Evolutionary conservation across 1,140 invertebrate genomes (phyloP), one percentile per base, ranked within the genome.

Genomic region (Calycopis cecrops): DNA sequence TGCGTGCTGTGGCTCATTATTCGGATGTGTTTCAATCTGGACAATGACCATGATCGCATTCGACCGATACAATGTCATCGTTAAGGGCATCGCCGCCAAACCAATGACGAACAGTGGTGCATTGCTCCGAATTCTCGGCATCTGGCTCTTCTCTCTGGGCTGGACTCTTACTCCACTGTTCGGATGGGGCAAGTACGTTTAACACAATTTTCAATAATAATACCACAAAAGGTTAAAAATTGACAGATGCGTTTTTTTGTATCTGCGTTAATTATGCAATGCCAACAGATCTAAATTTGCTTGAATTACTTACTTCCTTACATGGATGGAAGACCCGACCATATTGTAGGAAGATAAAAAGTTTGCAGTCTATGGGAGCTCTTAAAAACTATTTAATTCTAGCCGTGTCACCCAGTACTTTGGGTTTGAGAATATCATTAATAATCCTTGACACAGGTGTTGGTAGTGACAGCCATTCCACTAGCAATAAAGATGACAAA

Each of bases 21-120:
- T 93, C 65, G 95, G 95, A 48, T 93, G 94, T 76, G 91, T 90
- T 59, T 96, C 95, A 35, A 96, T 97, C 65, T 95, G 94, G 93
- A 92, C 94, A 8, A 94, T 96, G 93, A 93, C 93, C 1, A 91
- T 93, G 89, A 96, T 97, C 60, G 92, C 95, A 42, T 91, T 95
- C 59, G 95, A 97, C 77, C 91, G 95, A 67, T 96, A 96, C 89
- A 94, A 95, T 71, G 95, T 96, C 47, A 96, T 97, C 75, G 94
- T 96, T 33, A 94, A 94, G 74, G 90, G 92, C 67, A 89, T 93
- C 65, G 89, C 91, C 9, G 92, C 90, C 3, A 91, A 89, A 58
- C 92, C 92, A 16, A 80, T 94, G 83, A 93, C 92, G 37, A 91
- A 91, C 66, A 92, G 91, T 44, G 90, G 90, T 63, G 92, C 92